These are phyloP conservation scores for Ypsolopha sequella DNA, from an alignment of 2,888 invertebrate genomes.

Conservation along the genomic window DNA sequence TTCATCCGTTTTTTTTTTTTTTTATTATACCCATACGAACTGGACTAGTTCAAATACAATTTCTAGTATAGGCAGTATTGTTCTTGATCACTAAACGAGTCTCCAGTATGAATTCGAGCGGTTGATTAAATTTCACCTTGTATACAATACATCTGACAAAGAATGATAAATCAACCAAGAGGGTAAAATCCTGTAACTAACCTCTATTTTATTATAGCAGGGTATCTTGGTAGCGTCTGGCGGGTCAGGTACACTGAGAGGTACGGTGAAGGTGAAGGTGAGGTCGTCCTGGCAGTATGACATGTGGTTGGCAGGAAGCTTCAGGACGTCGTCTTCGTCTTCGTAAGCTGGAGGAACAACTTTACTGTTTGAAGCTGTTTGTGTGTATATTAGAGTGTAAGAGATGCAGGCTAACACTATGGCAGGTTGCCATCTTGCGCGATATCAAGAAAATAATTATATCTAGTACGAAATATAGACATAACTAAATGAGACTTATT, in stretches of 20 bases:
- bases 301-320: conserved; percentile 53
- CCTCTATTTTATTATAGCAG: conserved; percentile 78
- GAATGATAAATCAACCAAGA: not conserved
- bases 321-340: conserved; percentile 64
- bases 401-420: not conserved
- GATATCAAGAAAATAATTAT: not conserved
- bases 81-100: no score
- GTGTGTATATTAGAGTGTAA: not conserved
- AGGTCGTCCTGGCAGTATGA: conserved; percentile 67
- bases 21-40: no score
- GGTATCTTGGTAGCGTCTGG: conserved; percentile 71
- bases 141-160: no score
- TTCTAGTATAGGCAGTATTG: no score
- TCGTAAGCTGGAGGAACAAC: conserved; percentile 68
- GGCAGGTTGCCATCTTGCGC: not conserved
- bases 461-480: no score
- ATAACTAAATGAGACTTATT: no score
- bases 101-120: no score
- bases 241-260: conserved; percentile 73
- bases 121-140: no score
- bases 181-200: conserved; percentile 18
- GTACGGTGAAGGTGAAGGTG: conserved; percentile 64
- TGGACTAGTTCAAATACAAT: no score
- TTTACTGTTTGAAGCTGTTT: not conserved
- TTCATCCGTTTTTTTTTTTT: no score